Evolutionary conservation across 2,888 invertebrate genomes (phyloP), one percentile per base, ranked within the genome.

Genomic region (Graphium colonna): DNA sequence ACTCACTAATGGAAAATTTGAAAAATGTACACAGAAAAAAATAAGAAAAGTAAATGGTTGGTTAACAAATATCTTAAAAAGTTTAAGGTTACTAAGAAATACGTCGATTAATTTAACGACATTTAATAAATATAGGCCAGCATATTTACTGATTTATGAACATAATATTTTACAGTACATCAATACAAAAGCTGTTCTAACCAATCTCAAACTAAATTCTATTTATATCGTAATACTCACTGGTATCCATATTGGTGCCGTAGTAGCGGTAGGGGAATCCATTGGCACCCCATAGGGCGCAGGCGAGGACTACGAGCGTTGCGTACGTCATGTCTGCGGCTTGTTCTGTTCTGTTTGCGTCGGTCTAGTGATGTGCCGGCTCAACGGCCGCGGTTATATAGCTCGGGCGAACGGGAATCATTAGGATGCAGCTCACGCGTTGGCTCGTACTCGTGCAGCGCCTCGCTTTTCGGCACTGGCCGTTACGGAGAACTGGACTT

Each of bases 231-330:
- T 3, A 9, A 1, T 13, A 86, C 88, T 87, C 61, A 89, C 88
- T 58, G 49, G 86, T 71, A 63, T 89, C 88, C 61, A 82, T 69
- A 64, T 85, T 77, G 38, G 59, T 72, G 64, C 82, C 84, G 63
- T 87, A 85, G 57, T 79, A 78, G 0, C 86, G 85, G 55, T 82
- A 85, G 55, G 88, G 87, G 55, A 77, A 85, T 54, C 75, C 81
- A 36, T 59, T 66, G 26, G 68, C 79, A 59, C 77, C 75, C 72
- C 75, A 79, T 49, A 83, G 59, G 50, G 67, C 75, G 69, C 77
- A 79, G 63, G 67, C 72, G 52, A 83, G 56, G 40, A 82, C 65
- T 52, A 84, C 50, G 7, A 69, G 67, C 44, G 61, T 57, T 41
- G 71, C 53, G 46, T 72, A 65, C 68, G 80, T 78, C 83, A 85